Base-by-base conservation (phyloP, 2,797 vertebrate species). In the Centroberyx gerrardi region DNA sequence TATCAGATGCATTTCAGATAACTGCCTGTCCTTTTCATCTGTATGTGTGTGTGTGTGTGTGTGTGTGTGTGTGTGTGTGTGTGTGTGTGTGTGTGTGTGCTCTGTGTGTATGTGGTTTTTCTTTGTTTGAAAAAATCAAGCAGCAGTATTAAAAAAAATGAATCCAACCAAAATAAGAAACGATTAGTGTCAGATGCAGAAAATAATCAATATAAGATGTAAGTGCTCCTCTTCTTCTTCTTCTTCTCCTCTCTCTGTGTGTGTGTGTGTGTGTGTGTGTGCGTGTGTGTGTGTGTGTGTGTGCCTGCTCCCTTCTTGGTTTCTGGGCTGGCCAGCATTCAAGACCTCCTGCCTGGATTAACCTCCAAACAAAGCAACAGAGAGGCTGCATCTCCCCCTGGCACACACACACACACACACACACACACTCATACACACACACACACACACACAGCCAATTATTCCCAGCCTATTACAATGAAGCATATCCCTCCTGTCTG, bases 281-380 rank as follows among this genome's bases (percentile, higher is more conserved):
- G 51, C 10, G 54, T 52, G 29, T 61, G 42, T 51, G 31, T 42
- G 8, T 28, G 12, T 5, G 49, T 8, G 13, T 42, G 54, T 38
- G 17, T 38, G n/a, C 28, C 22, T 4, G 49, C 17, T 60, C 71
- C 42, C 62, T 54, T 54, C 15, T 63, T 74, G 44, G 52, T 61
- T 77, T 63, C 48, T 68, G 0, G 0, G 55, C 40, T 80, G 68
- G 66, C 63, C 52, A n/a, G 38, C 68, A n/a, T 62, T 81, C 58
- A 75, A 72, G 36, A 72, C 54, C 68, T 71, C 62, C 53, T 69
- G 74, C 54, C 55, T 76, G 36, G 59, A 82, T 79, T 67, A 81
- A 80, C 63, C 69, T 78, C 70, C 18, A 64, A 65, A 72, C 53
- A 81, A 67, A 60, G 55, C 48, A 74, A 68, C 31, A 49, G 36